These are phyloP conservation scores for Xenopus laevis DNA, from an alignment of 2,113 vertebrate species.

Conservation along the genomic window DNA sequence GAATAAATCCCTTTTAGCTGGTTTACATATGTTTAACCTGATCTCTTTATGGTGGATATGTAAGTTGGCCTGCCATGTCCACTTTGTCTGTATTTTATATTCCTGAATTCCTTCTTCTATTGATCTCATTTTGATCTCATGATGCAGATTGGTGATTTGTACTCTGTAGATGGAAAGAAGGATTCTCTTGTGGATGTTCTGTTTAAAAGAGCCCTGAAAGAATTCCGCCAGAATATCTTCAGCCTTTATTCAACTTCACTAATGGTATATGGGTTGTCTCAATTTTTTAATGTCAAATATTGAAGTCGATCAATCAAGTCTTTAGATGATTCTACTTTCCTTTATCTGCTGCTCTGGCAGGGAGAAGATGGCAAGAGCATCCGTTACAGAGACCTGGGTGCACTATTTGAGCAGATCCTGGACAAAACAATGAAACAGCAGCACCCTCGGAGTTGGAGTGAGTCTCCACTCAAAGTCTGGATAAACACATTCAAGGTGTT, in stretches of 20 bases:
- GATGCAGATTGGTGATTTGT: slow-evolving; percentile 84
- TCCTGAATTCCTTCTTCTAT: no score
- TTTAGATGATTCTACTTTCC: not conserved
- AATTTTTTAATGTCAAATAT: not conserved
- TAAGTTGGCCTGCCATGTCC: no score
- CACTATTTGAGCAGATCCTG: slow-evolving; percentile 94
- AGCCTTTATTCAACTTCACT: slow-evolving; percentile 91
- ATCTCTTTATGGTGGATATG: no score
- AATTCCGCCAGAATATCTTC: slow-evolving; percentile 96
- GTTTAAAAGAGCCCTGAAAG: slow-evolving; percentile 96
- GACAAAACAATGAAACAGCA: slow-evolving; percentile 95
- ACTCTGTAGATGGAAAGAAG: slow-evolving; percentile 91
- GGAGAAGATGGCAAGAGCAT: slow-evolving; percentile 93
- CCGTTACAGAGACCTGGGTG: slow-evolving; percentile 93
- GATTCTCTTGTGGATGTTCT: slow-evolving; percentile 94
- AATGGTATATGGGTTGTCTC: slow-evolving; percentile 61
- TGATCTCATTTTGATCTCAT: slow-evolving; percentile 3
- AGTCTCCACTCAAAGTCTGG: slow-evolving; percentile 96
- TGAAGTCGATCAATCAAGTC: not conserved
- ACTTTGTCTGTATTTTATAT: no score
- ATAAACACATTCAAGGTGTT: slow-evolving; percentile 98
- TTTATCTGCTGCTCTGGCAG: slow-evolving; percentile 54
- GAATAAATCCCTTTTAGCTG: no score
- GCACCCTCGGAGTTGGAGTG: slow-evolving; percentile 84
- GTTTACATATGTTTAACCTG: no score